Base-by-base conservation (phyloP, 2,888 invertebrate species). In the Lottia gigantea region DNA sequence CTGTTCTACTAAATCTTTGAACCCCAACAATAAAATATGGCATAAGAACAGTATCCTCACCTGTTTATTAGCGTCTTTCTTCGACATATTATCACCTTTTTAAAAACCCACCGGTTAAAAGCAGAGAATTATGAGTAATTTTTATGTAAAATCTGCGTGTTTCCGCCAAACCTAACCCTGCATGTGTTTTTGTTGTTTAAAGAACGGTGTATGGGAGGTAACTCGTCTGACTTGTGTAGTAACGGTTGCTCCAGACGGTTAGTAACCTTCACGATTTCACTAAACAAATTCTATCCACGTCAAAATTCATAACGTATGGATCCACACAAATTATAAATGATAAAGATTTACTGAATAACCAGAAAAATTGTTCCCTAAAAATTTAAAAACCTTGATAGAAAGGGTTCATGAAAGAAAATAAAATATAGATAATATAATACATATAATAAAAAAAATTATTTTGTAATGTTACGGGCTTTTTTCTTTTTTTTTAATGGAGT, bases 161-260 rank as follows among this genome's bases (percentile, higher is more conserved):
- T 55, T 55, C 19, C 55, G 55, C 55, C 55, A 55, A 55, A 55
- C 55, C 19, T 19, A 55, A 23, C 8, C 55, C 55, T 23, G 55
- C 55, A 55, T 55, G 55, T 55, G 55, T 55, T 23, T 19, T 23
- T 55, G 23, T 23, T 14, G 23, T 23, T n/a, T 55, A 55, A 55
- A 55, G 55, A 55, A 23, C 55, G 14, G 19, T 3, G 11, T 1
- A 55, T 15, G 55, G 55, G 19, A 14, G 19, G 15, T 23, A 55
- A 55, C 55, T 55, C 55, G 19, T 23, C 55, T 12, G 23, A 12
- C 23, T 19, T 19, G 55, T 55, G 19, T 55, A 55, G 55, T 55
- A 55, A 55, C 55, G 55, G 55, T 55, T 55, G 19, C 55, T 23
- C 55, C 55, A 55, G 55, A 55, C 55, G 55, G 11, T 23, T 23